Evolutionary conservation across 1,140 invertebrate species (phyloP), one percentile per base, ranked within the genome.

Genomic region (Lanistes nyassanus): DNA sequence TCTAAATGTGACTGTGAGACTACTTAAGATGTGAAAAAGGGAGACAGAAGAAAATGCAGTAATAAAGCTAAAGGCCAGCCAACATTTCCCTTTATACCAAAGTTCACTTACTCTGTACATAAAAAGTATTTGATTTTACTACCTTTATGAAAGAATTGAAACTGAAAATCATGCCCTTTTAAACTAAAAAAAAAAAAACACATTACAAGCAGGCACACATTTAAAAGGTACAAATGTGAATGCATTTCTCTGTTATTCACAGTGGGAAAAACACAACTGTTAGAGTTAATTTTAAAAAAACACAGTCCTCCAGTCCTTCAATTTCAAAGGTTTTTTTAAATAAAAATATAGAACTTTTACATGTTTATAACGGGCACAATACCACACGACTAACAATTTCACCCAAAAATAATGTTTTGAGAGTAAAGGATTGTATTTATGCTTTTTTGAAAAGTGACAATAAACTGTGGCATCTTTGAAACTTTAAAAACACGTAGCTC

Each of bases 91-190:
- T 36, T 64, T 16, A 26, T 31, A 9, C 11, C 11, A n/a, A n/a
- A 29, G 58, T 62, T 62, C n/a, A 62, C 13, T n/a, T 62, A n/a
- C 34, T 62, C 34, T 31, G n/a, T 29, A 62, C 58, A 29, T 62
- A 16, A 62, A 62, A 62, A 19, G 34, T 19, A 31, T 62, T 62
- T n/a, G 58, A 31, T 29, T 29, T n/a, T 0, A n/a, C 11, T 62
- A 62, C 58, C 34, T n/a, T 9, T 4, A 29, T n/a, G 9, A 29
- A 31, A 62, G 34, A 11, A 62, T n/a, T 19, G n/a, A 29, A 9
- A 9, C n/a, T 29, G 11, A 29, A 31, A n/a, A n/a, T 62, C 1
- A 62, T 31, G 58, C 62, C 62, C 21, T 1, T 11, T 26, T 31
- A 31, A 34, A 9, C 19, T 31, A 65, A 65, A 37, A 65, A 21